Evolutionary conservation across 2,113 vertebrate genomes (phyloP).

Genomic region (Poeciliopsis retropinna): DNA sequence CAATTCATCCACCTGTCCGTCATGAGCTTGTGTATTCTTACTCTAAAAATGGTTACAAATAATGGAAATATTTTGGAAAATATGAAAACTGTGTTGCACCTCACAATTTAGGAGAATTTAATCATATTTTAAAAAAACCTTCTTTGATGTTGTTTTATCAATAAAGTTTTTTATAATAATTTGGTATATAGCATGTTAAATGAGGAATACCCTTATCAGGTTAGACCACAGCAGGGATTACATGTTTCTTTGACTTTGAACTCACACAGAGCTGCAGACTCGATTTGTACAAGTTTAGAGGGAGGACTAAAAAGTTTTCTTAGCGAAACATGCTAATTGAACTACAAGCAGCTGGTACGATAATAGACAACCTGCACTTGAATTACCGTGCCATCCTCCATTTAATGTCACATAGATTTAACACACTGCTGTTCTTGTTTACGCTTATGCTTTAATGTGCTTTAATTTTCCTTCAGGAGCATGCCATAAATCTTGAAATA

Average conservation of each 20-base stretch:
- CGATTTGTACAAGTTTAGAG: slow-evolving; percentile 27
- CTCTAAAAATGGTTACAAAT: too few species aligned
- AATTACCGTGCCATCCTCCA: slow-evolving; percentile 21
- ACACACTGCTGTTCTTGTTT: slow-evolving; percentile 23
- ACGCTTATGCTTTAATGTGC: slow-evolving; percentile 28
- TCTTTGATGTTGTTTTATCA: slow-evolving; percentile 40
- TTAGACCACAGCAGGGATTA: slow-evolving; percentile 35
- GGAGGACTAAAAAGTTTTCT: slow-evolving; percentile 18
- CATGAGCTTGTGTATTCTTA: too few species aligned
- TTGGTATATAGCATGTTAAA: slow-evolving; percentile 35
- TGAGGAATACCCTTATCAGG: slow-evolving; percentile 41
- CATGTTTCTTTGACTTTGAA: slow-evolving; percentile 20
- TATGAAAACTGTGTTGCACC: too few species aligned
- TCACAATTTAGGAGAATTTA: too few species aligned
- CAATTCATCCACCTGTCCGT: too few species aligned
- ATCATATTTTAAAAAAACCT: background rate
- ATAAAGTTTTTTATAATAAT: slow-evolving; percentile 19
- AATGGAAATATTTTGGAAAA: too few species aligned
- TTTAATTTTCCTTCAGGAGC: background rate
- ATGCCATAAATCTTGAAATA: slow-evolving; percentile 17
- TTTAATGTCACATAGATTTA: slow-evolving; percentile 34
- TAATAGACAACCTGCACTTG: slow-evolving; percentile 22
- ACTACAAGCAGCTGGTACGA: slow-evolving; percentile 27
- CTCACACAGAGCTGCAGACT: slow-evolving; percentile 21
- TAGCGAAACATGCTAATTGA: slow-evolving; percentile 4